Evolutionary conservation across 2,888 invertebrate species (phyloP).

Genomic region (Scaptodrosophila latifasciaeformis): DNA sequence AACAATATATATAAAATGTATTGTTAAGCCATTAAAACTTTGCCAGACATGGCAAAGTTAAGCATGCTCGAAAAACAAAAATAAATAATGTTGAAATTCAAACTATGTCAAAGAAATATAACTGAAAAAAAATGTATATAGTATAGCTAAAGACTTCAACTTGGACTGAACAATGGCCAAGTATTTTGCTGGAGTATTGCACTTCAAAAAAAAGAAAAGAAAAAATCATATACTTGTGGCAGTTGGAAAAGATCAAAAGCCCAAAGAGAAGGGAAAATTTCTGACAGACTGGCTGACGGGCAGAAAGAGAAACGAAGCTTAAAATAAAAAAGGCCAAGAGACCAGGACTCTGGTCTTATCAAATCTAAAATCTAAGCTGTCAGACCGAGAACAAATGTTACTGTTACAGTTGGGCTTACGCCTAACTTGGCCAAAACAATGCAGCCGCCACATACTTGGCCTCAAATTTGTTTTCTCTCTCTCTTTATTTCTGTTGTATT

Average conservation of each 20-base stretch:
- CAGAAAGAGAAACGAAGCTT: slow-evolving; percentile 19
- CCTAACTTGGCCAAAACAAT: slow-evolving; percentile 28
- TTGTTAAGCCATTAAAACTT: slow-evolving; percentile 13
- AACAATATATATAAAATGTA: background rate
- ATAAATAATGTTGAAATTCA: background rate
- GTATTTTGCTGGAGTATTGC: slow-evolving; percentile 65
- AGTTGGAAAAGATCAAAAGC: slow-evolving; percentile 55
- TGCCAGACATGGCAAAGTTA: slow-evolving; percentile 10
- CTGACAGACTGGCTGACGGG: background rate
- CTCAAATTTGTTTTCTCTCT: background rate
- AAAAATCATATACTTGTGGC: slow-evolving; percentile 25
- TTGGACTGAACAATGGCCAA: slow-evolving; percentile 40
- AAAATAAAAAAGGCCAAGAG: slow-evolving; percentile 40
- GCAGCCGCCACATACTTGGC: slow-evolving; percentile 17
- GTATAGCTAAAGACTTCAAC: no score
- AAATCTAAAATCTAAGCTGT: slow-evolving; percentile 47
- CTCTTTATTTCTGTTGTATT: background rate
- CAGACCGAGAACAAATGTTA: slow-evolving; percentile 44
- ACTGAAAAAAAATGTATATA: slow-evolving; percentile 6
- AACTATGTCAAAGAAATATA: slow-evolving; percentile 14
- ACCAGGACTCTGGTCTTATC: slow-evolving; percentile 2
- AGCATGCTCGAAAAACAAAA: slow-evolving; percentile 2
- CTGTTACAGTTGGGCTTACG: no score
- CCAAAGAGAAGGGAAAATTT: slow-evolving; percentile 68
- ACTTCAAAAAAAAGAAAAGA: slow-evolving; percentile 32